Base-by-base conservation (phyloP, 2,797 vertebrate species). In the Myotis findleyi region DNA sequence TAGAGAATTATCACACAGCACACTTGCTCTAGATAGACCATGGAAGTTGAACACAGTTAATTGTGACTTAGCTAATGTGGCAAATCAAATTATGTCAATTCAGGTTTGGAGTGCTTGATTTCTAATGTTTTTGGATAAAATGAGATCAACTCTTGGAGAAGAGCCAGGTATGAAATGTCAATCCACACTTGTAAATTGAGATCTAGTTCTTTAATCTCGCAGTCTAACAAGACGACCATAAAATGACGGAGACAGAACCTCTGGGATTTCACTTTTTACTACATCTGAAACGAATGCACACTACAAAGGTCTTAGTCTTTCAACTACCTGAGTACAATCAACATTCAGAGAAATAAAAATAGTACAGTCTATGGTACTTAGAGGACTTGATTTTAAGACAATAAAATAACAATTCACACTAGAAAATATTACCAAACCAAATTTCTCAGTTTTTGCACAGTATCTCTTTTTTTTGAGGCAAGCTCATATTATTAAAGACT, bases 121-220 rank as follows among this genome's bases (percentile, higher is more conserved):
- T 73, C 95, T 97, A 94, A 66, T 87, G 92, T 71, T 97, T 98
- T 77, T 79, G 64, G 96, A 91, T 44, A 97, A 93, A 98, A 25
- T 89, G 97, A 96, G 91, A 97, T 97, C 96, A 98, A 81, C 91
- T 92, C 38, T 68, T 97, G 88, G 96, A 96, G 93, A 87, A 92
- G 87, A 95, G 96, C 90, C 93, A 97, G 53, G 47, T 89, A 94
- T 33, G 92, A 97, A 96, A 97, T 93, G 96, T 96, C 96, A 94
- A 87, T 80, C 84, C 77, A 86, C 44, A 95, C 94, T 94, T 97
- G 90, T 89, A 96, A 98, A 79, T 33, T 96, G 95, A 53, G 86
- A 91, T 83, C 95, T 95, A 91, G 69, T 41, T 93, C 93, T 96
- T 96, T 92, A 97, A 97, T 91, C 97, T 96, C 30, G 1, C 94